Evolutionary conservation across 2,797 vertebrate species (phyloP), one percentile per base, ranked within the genome.

Genomic region (Rhyacichthys aspro): DNA sequence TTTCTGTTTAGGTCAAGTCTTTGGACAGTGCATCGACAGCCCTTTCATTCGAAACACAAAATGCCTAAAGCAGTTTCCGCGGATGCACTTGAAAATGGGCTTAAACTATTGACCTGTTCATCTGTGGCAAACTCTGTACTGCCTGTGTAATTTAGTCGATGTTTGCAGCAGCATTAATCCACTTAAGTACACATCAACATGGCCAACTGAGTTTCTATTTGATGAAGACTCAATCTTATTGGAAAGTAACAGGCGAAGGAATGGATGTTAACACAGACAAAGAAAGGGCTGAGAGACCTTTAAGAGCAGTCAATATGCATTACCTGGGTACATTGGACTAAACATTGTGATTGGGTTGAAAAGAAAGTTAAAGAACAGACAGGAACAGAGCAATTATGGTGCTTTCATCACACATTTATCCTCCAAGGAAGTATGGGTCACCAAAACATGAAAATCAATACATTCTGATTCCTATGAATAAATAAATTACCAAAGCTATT

Each of bases 101-200:
- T 15, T 42, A 43, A n/a, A 15, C 37, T 55, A 42, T 55, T 55
- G 52, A 55, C 52, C 23, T 55, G 52, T 49, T 59, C n/a, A 12
- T 59, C 46, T 59, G 23, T 43, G 50, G 47, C 16, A 50, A 59
- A 67, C 32, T 61, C 18, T 11, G 28, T 49, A 54, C 70, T 55
- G 52, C 62, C 65, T 69, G 66, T 78, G 64, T 74, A 60, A 77
- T 59, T 54, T 59, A 68, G 43, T 48, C 60, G 44, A 63, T 69
- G 53, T 59, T 37, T 67, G 43, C 74, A 56, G 64, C 50, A 8
- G 59, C 54, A 70, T 75, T 72, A 67, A 74, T 77, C 72, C 43
- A 69, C 74, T 76, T 82, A 71, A 71, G 69, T 64, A 66, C 58
- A 70, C 55, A 70, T 72, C 63, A 63, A 76, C 57, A 45, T 14